Conservation (phyloP, 2,113 vertebrate genomes). For the Apodemus speciosus region DNA sequence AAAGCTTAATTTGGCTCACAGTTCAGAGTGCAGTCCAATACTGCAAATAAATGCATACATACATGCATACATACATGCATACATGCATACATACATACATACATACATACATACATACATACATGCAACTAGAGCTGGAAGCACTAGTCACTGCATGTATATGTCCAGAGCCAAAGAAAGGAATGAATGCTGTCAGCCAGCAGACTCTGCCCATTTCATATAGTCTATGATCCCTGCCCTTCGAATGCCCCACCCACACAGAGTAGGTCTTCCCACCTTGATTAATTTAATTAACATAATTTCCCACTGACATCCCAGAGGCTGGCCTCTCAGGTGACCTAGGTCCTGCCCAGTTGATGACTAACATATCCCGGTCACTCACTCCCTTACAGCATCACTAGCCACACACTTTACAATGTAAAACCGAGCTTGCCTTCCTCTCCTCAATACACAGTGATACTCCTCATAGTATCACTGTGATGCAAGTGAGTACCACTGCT, state of each 20-base stretch:
- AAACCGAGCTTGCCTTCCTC: not conserved
- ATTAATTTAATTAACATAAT: not conserved
- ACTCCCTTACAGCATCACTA: not conserved
- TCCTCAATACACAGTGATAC: not conserved
- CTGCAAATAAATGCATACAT: too few relatives aligned
- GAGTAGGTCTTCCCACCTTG: not conserved
- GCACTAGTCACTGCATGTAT: too few relatives aligned
- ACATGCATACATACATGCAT: too few relatives aligned
- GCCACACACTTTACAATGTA: conserved; percentile 11
- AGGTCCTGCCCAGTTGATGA: not conserved
- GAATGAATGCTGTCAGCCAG: not conserved
- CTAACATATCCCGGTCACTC: not conserved
- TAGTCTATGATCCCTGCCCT: not conserved
- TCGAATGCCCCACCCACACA: too few relatives aligned
- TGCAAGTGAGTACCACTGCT: not conserved
- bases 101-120: too few relatives aligned
- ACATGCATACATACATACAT: too few relatives aligned
- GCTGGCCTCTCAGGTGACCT: not conserved
- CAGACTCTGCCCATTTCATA: not conserved
- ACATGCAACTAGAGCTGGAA: not conserved
- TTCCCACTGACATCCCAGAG: not conserved
- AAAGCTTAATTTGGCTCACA: not conserved
- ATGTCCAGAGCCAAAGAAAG: not conserved
- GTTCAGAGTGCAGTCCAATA: not conserved
- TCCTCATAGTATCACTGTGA: not conserved